Percentiles rank a stretch among this genome's conserved stretches.
phyloP scores from a whole-genome alignment of 2,113 vertebrate genomes.

The Nycticorax nycticorax region DNA sequence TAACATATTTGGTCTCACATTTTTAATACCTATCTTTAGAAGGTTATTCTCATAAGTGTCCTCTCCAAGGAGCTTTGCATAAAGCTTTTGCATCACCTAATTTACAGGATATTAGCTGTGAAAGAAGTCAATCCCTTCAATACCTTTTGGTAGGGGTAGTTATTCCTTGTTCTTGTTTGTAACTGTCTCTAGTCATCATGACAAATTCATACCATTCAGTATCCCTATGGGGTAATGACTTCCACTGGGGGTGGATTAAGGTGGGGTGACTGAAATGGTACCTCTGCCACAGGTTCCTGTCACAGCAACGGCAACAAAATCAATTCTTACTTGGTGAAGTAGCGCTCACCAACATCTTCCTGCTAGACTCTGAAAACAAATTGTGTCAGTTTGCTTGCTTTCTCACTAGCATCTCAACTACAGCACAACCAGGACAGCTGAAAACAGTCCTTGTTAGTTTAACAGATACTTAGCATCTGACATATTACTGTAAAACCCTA shows the following conservation, averaged over 20 bases:
- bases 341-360: background rate
- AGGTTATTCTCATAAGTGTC: background rate
- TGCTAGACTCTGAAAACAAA: background rate
- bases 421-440: background rate
- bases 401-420: background rate
- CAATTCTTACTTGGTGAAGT: background rate
- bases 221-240: background rate
- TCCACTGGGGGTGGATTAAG: background rate
- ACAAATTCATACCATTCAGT: background rate
- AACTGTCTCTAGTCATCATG: background rate
- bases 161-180: background rate
- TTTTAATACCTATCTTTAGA: background rate
- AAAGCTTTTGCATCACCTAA: background rate
- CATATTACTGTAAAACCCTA: background rate
- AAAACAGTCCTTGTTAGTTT: background rate
- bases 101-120: background rate
- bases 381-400: background rate
- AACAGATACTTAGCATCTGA: background rate
- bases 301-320: background rate
- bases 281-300: background rate
- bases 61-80: background rate
- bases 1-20: background rate
- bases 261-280: background rate
- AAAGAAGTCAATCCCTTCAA: background rate
- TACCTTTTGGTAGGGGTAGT: background rate